Conservation (phyloP, 2,888 invertebrate species). For the Pandemis corylana region DNA sequence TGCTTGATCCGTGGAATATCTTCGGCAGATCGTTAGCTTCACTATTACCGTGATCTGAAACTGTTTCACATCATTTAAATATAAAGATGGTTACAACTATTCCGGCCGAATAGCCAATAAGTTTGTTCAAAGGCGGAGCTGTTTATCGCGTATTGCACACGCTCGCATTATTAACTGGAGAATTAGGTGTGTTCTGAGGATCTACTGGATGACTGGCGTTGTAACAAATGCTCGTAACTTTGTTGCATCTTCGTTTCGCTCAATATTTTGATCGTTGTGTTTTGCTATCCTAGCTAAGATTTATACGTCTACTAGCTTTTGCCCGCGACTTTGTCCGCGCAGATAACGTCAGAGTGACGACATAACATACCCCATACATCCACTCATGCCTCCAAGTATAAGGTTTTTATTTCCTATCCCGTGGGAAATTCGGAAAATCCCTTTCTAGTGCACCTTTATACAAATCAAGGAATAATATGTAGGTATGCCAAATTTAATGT, state of each 20-base stretch:
- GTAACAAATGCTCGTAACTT: not conserved
- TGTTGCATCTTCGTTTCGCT: not conserved
- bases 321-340: too few species aligned
- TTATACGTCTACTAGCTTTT: not conserved
- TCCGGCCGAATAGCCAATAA: conserved; percentile 12
- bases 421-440: too few species aligned
- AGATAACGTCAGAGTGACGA: too few species aligned
- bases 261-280: not conserved
- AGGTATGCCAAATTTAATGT: too few species aligned
- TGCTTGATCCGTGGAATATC: conserved; percentile 2
- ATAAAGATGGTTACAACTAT: conserved; percentile 15
- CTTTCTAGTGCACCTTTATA: too few species aligned
- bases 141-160: conserved; percentile 9
- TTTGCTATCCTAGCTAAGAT: not conserved
- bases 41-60: conserved; percentile 10
- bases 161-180: not conserved
- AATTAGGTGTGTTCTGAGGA: conserved; percentile 3
- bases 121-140: conserved; percentile 12
- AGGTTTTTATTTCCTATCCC: too few species aligned
- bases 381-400: too few species aligned
- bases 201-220: not conserved
- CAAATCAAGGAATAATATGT: too few species aligned
- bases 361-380: too few species aligned
- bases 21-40: conserved; percentile 13
- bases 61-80: conserved; percentile 21